Evolutionary conservation across 2,113 vertebrate genomes (phyloP).

Genomic region (Cricetomys ansorgei): DNA sequence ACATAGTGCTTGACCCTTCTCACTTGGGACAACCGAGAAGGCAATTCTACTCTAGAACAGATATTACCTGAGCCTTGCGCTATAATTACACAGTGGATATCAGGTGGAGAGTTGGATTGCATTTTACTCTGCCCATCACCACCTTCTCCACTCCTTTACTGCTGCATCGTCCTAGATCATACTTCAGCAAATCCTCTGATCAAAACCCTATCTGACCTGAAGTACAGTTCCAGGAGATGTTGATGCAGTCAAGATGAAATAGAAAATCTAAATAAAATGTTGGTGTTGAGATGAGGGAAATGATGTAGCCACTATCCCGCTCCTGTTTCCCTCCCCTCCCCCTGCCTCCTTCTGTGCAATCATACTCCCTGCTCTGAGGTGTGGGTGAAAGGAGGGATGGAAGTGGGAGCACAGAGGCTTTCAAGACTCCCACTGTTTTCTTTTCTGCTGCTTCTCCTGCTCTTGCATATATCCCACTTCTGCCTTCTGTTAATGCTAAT

Average conservation of each 20-base stretch:
- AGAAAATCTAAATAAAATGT: neutral
- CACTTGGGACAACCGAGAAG: neutral
- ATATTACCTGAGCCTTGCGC: too few relatives aligned
- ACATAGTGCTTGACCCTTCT: neutral
- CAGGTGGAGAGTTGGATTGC: neutral
- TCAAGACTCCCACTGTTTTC: neutral
- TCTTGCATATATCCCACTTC: neutral
- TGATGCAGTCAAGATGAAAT: neutral
- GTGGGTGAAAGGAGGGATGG: neutral
- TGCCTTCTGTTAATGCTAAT: conserved; percentile 73
- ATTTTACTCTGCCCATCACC: neutral
- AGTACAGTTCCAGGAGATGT: neutral
- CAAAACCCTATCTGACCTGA: neutral
- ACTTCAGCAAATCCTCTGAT: neutral
- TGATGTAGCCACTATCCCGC: neutral
- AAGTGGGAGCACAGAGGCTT: neutral
- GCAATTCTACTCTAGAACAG: neutral
- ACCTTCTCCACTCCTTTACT: neutral
- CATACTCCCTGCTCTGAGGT: neutral
- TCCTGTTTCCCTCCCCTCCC: fast-evolving
- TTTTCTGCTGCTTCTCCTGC: conserved; percentile 5
- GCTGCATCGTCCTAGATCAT: neutral
- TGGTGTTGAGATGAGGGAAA: neutral
- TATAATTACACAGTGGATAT: neutral
- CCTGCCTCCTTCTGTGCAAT: neutral